phyloP scores from a whole-genome alignment of 1,140 invertebrate genomes.

The Aphaenogaster rudis region DNA sequence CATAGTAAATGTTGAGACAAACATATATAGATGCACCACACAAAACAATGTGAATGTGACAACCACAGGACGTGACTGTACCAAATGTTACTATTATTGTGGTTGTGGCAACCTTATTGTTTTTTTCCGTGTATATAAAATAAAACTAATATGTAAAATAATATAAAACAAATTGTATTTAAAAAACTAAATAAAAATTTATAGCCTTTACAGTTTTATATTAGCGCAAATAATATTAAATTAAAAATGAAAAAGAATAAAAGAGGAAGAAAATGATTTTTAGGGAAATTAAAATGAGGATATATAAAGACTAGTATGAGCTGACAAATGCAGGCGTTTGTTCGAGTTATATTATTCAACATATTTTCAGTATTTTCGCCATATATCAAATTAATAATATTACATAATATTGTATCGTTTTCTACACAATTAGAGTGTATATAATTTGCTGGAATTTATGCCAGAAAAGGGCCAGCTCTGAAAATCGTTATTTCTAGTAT shows the following conservation, averaged over 20 bases:
- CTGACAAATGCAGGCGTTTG: neutral
- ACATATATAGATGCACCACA: too few species aligned
- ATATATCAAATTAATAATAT: neutral
- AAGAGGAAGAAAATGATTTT: neutral
- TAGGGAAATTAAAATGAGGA: neutral
- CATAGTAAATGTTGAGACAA: too few species aligned
- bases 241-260: neutral
- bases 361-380: neutral
- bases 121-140: neutral
- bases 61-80: too few species aligned
- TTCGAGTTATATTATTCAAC: neutral
- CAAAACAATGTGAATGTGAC: too few species aligned
- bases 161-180: neutral
- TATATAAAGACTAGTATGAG: neutral
- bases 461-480: neutral
- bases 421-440: neutral
- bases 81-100: too few species aligned
- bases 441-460: neutral
- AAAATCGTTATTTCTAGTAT: constrained; percentile 15
- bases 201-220: neutral
- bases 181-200: neutral
- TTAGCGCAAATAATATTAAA: neutral
- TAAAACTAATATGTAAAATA: neutral
- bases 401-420: neutral
- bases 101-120: too few species aligned